A percentile compares a stretch with the other conserved stretches of the same genome.
phyloP scores from a whole-genome alignment of 2,113 vertebrate genomes.

The Petrocephalus microphthalmus region DNA sequence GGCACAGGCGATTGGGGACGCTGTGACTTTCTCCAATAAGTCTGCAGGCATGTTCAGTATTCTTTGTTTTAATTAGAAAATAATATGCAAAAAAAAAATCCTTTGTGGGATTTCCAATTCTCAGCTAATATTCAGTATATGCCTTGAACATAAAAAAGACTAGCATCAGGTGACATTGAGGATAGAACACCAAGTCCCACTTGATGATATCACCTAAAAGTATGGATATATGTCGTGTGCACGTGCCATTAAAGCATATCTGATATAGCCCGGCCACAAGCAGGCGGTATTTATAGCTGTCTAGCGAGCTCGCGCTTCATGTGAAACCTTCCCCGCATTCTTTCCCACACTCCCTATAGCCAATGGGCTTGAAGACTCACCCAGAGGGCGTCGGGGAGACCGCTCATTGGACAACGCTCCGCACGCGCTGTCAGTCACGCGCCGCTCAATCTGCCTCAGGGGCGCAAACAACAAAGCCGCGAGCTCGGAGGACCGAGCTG shows the following conservation, averaged over 20 bases:
- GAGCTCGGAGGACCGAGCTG: slow-evolving; percentile 46
- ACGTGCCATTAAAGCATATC: slow-evolving; percentile 31
- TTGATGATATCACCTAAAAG: slow-evolving; percentile 42
- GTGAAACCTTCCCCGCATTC: slow-evolving; percentile 81
- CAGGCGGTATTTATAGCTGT: slow-evolving; percentile 65
- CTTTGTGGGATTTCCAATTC: slow-evolving; percentile 29
- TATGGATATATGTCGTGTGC: slow-evolving; percentile 30
- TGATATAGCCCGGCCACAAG: slow-evolving; percentile 56
- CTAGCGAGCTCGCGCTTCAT: slow-evolving; percentile 75
- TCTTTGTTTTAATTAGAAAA: slow-evolving; percentile 4
- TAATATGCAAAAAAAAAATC: slow-evolving; percentile 48
- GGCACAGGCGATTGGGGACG: slow-evolving; percentile 72
- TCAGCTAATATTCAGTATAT: not conserved
- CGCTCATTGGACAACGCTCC: slow-evolving; percentile 63
- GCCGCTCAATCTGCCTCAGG: slow-evolving; percentile 70
- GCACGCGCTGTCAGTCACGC: slow-evolving; percentile 78
- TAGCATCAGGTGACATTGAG: slow-evolving; percentile 15
- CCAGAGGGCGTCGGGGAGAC: slow-evolving; percentile 60
- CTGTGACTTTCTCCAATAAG: slow-evolving; percentile 73
- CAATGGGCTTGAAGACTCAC: slow-evolving; percentile 67
- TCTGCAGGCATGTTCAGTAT: slow-evolving; percentile 73
- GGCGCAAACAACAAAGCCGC: slow-evolving; percentile 71
- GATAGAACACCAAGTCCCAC: slow-evolving; percentile 35
- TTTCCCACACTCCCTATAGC: slow-evolving; percentile 84
- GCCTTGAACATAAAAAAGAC: not conserved